phyloP scores from a whole-genome alignment of 2,888 invertebrate species.

The Pyralis farinalis region DNA sequence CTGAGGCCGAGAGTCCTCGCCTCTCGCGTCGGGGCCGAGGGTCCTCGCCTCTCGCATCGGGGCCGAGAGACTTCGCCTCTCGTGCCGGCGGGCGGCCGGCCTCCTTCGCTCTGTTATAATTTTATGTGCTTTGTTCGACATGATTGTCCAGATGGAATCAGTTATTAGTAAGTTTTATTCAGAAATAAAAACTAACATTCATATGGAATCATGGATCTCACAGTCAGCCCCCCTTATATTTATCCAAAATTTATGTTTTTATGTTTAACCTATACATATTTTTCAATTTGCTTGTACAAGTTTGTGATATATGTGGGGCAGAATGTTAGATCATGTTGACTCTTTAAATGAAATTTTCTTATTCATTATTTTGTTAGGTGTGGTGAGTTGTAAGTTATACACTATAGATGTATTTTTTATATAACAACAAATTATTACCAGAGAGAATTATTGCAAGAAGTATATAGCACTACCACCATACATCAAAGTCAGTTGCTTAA shows the following conservation, averaged over 20 bases:
- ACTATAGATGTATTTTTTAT: too few relatives aligned
- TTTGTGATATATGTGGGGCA: slow-evolving; percentile 22
- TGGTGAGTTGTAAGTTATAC: too few relatives aligned
- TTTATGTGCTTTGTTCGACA: slow-evolving; percentile 44
- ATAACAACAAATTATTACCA: neutral
- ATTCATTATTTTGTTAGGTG: too few relatives aligned
- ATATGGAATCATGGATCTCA: neutral
- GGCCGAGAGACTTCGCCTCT: slow-evolving; percentile 27
- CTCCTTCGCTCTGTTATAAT: slow-evolving; percentile 52
- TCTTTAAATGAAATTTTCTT: too few relatives aligned
- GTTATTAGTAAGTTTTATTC: slow-evolving; percentile 60
- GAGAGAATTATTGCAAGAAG: slow-evolving; percentile 14
- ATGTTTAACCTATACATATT: neutral
- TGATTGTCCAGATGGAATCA: slow-evolving; percentile 35
- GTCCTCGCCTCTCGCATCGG: slow-evolving; percentile 20
- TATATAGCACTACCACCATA: too few relatives aligned
- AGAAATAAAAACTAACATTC: slow-evolving; percentile 36
- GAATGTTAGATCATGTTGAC: slow-evolving; percentile 26
- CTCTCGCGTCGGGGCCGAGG: slow-evolving; percentile 23
- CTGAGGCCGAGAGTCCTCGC: slow-evolving; percentile 34
- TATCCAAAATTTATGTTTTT: neutral
- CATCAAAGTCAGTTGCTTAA: too few relatives aligned
- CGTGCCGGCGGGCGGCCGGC: slow-evolving; percentile 45
- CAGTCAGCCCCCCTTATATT: slow-evolving; percentile 1
- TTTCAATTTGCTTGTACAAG: neutral